Conservation (phyloP, 2,797 vertebrate species). For the Ctenosaura bakeri region DNA sequence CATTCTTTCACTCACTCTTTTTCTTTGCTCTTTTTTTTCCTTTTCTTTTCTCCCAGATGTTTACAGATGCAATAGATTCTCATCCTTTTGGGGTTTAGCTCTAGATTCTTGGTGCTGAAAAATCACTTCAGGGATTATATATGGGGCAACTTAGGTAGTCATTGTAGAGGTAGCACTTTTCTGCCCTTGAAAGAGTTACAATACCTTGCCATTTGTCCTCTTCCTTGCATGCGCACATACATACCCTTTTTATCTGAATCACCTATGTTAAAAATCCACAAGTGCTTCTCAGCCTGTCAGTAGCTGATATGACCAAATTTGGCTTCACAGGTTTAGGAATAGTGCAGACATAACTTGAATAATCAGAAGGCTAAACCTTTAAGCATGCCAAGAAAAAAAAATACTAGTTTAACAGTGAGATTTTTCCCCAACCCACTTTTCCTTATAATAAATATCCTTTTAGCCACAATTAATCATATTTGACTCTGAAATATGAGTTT, state of each 20-base stretch:
- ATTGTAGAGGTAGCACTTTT: neutral
- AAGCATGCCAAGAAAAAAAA: neutral
- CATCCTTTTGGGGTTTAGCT: neutral
- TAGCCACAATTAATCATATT: constrained; percentile 17
- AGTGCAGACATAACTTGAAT: neutral
- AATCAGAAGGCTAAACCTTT: neutral
- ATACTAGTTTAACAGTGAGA: neutral
- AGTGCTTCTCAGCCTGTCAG: neutral
- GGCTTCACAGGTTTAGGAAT: neutral
- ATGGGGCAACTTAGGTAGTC: neutral
- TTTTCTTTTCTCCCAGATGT: neutral
- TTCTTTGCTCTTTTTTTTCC: neutral
- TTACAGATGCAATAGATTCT: neutral
- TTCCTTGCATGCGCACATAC: no score
- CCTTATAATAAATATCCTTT: neutral
- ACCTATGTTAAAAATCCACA: neutral
- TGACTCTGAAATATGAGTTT: neutral
- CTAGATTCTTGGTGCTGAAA: neutral
- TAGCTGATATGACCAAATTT: neutral
- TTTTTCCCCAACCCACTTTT: neutral
- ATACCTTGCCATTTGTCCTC: neutral
- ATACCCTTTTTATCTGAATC: neutral
- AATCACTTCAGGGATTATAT: neutral
- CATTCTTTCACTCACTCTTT: neutral
- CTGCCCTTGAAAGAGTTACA: neutral